Evolutionary conservation across 2,888 invertebrate species (phyloP).

Genomic region (Lysandra bellargus): DNA sequence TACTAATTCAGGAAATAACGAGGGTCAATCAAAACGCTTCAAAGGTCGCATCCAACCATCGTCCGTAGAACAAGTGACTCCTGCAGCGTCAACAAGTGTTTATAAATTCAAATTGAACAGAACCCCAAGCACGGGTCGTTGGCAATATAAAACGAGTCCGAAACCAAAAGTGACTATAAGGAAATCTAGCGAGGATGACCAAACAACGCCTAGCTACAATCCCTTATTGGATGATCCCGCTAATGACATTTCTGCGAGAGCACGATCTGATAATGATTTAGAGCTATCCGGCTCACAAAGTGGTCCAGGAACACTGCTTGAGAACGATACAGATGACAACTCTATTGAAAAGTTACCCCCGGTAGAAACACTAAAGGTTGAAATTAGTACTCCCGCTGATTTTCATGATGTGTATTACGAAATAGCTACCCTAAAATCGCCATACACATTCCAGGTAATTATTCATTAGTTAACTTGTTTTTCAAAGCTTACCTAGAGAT

Average conservation of each 20-base stretch:
- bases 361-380: conserved; percentile 91
- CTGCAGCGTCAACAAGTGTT: conserved; percentile 80
- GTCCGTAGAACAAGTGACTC: conserved; percentile 76
- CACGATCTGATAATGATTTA: conserved; percentile 83
- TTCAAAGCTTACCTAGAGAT: background rate
- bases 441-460: conserved; percentile 92
- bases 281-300: conserved; percentile 87
- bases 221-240: conserved; percentile 66
- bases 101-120: conserved; percentile 91
- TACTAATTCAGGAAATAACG: conserved; percentile 66
- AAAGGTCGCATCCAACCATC: conserved; percentile 84
- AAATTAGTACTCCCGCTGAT: conserved; percentile 93
- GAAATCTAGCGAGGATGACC: conserved; percentile 82
- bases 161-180: conserved; percentile 92
- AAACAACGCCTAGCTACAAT: conserved; percentile 70
- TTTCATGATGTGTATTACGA: conserved; percentile 93
- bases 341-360: conserved; percentile 83
- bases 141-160: conserved; percentile 94
- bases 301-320: conserved; percentile 81
- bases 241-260: conserved; percentile 79
- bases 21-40: conserved; percentile 80
- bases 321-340: conserved; percentile 83
- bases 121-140: conserved; percentile 90
- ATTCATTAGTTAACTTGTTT: background rate
- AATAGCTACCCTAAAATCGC: conserved; percentile 94